phyloP scores from a whole-genome alignment of 2,113 vertebrate genomes.

The Notechis scutatus region DNA sequence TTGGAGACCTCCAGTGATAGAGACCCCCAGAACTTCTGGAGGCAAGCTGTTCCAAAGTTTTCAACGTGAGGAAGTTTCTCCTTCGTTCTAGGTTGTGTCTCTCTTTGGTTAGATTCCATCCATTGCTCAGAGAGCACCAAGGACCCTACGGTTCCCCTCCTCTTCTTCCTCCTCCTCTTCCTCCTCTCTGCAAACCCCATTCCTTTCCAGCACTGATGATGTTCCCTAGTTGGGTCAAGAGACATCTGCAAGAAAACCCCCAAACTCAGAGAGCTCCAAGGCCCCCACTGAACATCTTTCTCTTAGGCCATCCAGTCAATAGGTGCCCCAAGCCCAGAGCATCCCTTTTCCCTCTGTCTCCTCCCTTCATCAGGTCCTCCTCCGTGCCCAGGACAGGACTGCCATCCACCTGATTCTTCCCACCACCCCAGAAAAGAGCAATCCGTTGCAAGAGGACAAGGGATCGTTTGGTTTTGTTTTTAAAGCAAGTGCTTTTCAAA shows the following conservation, averaged over 20 bases:
- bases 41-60: background rate
- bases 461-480: background rate
- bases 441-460: background rate
- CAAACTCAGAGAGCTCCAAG: too few relatives aligned
- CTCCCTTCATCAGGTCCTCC: background rate
- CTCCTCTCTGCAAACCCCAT: too few relatives aligned
- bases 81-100: background rate
- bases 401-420: background rate
- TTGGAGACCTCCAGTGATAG: background rate
- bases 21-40: background rate
- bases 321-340: background rate
- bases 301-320: background rate
- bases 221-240: too few relatives aligned
- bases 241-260: too few relatives aligned
- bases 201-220: too few relatives aligned
- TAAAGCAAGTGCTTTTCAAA: background rate
- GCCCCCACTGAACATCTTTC: background rate
- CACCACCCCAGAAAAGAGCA: background rate
- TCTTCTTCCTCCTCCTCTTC: too few relatives aligned
- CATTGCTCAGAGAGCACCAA: background rate
- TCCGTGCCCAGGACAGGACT: background rate
- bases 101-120: background rate
- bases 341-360: background rate
- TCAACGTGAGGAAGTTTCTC: background rate
- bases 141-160: too few relatives aligned